Evolutionary conservation across 2,888 invertebrate species (phyloP).

Genomic region (Habrosyne pyritoides): DNA sequence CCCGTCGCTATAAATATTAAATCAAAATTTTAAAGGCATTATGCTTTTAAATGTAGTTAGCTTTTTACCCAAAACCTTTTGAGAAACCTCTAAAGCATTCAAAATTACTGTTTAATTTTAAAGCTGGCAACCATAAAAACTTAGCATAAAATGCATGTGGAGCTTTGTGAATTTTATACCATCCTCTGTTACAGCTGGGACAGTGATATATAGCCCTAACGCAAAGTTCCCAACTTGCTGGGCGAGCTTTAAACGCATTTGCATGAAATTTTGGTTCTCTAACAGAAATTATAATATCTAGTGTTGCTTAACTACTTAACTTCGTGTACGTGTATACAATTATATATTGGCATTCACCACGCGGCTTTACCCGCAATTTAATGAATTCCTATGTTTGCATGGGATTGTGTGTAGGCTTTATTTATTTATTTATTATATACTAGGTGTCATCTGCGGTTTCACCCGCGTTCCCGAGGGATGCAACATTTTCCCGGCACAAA

Average conservation of each 20-base stretch:
- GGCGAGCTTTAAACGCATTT: conserved; percentile 24
- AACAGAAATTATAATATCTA: conserved; percentile 18
- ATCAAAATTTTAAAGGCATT: too few species aligned
- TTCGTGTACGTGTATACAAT: background rate
- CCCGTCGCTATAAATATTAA: too few species aligned
- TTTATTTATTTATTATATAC: too few species aligned
- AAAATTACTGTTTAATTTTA: background rate
- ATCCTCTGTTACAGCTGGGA: conserved; percentile 26
- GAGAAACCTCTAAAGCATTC: too few species aligned
- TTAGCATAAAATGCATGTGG: conserved; percentile 5
- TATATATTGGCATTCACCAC: too few species aligned
- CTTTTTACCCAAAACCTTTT: too few species aligned
- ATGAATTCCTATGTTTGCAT: too few species aligned
- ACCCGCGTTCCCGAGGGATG: too few species aligned
- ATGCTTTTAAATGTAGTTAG: too few species aligned
- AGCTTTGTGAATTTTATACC: conserved; percentile 13
- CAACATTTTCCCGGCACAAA: too few species aligned
- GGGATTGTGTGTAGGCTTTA: too few species aligned
- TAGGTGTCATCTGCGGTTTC: too few species aligned
- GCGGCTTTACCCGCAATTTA: background rate
- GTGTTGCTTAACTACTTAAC: conserved; percentile 12
- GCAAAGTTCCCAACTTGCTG: conserved; percentile 25
- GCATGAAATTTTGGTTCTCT: conserved; percentile 23
- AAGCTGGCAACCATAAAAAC: conserved; percentile 3
- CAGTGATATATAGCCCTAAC: conserved; percentile 29